Conservation (phyloP, 2,113 vertebrate species). For the Gymnorhina tibicen region DNA sequence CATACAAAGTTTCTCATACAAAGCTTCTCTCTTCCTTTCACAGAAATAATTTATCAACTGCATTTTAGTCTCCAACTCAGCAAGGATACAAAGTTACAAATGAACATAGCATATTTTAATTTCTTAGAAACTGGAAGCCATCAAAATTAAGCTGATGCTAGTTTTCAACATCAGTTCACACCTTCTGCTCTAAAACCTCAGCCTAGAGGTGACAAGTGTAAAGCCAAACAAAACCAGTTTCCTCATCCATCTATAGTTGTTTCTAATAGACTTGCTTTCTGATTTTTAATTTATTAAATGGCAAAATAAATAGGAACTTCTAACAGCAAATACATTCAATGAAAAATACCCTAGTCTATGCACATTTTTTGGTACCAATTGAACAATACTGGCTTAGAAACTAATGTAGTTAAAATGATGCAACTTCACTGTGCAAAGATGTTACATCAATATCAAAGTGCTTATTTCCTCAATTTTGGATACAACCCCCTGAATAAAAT, state of each 20-base stretch:
- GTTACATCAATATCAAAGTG: background rate
- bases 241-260: background rate
- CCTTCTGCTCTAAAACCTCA: background rate
- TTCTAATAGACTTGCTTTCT: background rate
- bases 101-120: background rate
- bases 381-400: background rate
- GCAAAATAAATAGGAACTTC: background rate
- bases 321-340: background rate
- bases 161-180: background rate
- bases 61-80: background rate
- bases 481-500: background rate
- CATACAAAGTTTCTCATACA: background rate
- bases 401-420: background rate
- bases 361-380: background rate
- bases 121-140: background rate
- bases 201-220: background rate
- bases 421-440: background rate
- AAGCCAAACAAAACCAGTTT: background rate
- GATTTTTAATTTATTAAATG: background rate
- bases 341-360: background rate
- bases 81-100: background rate
- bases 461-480: background rate
- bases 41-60: background rate
- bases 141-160: background rate
- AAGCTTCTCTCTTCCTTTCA: background rate